Evolutionary conservation across 2,888 invertebrate genomes (phyloP).

Genomic region (Poecilus cupreus): DNA sequence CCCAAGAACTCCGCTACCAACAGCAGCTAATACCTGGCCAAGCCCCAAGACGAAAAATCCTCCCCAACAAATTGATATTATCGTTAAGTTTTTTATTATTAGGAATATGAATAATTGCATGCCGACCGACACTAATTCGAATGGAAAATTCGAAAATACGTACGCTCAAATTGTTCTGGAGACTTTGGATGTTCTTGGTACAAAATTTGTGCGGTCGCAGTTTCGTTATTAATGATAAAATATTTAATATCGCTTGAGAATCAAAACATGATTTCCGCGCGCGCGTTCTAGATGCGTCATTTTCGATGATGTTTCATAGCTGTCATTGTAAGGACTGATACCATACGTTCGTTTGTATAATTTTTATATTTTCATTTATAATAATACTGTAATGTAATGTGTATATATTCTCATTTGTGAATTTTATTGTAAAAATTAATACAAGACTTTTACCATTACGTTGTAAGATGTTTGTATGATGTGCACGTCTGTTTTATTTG

Average conservation of each 20-base stretch:
- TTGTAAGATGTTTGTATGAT: slow-evolving; percentile 37
- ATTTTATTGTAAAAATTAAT: slow-evolving; percentile 41
- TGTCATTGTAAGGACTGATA: slow-evolving; percentile 28
- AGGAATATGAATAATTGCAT: background rate
- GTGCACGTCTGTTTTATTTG: slow-evolving; percentile 4
- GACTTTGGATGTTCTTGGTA: slow-evolving; percentile 3
- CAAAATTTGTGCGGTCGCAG: background rate
- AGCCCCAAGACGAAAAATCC: background rate
- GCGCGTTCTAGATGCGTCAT: background rate
- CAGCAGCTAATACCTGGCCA: slow-evolving; percentile 61
- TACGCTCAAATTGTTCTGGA: background rate
- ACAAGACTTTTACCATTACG: slow-evolving; percentile 45
- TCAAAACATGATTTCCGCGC: slow-evolving; percentile 35
- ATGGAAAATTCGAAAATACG: background rate
- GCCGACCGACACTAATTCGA: background rate
- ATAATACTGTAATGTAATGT: slow-evolving; percentile 7
- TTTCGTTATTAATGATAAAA: slow-evolving; percentile 8
- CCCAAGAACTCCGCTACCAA: slow-evolving; percentile 67
- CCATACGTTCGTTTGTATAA: background rate
- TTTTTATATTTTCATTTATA: slow-evolving; percentile 29
- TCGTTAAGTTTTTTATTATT: slow-evolving; percentile 12
- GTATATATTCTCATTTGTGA: slow-evolving; percentile 40
- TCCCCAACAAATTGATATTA: background rate
- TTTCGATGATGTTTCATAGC: slow-evolving; percentile 48
- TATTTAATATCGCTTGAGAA: slow-evolving; percentile 34